phyloP scores from a whole-genome alignment of 2,797 vertebrate species.

The Manis javanica region DNA sequence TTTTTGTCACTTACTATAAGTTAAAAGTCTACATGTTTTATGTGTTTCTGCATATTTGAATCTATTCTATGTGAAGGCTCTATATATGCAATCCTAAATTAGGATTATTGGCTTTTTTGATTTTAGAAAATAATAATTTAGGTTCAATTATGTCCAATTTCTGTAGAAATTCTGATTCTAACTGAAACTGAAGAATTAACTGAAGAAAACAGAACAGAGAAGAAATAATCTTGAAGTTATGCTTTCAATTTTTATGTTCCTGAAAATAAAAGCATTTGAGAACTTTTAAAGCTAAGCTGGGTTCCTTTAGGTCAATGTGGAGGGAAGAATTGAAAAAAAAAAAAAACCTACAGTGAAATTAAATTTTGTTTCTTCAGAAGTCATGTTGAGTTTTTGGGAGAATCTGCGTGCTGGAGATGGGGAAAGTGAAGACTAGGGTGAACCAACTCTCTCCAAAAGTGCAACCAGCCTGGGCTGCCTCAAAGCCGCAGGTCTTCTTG shows the following conservation, averaged over 20 bases:
- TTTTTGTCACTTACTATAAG: not conserved
- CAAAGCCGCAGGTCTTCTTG: not conserved
- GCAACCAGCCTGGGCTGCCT: not conserved
- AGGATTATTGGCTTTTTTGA: not conserved
- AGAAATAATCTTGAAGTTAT: constrained; percentile 1
- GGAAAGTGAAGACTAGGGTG: not conserved
- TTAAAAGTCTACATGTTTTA: not conserved
- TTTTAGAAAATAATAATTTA: constrained; percentile 25
- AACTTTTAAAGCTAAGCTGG: not conserved
- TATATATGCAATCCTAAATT: not conserved
- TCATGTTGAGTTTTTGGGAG: not conserved
- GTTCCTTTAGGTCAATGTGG: not conserved
- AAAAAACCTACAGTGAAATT: not conserved
- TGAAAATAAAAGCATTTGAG: not conserved
- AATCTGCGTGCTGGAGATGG: not conserved
- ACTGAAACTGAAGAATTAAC: not conserved
- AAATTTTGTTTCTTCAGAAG: not conserved
- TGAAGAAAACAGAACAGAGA: not conserved
- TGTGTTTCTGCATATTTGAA: not conserved
- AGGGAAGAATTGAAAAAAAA: not conserved
- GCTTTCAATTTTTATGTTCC: not conserved
- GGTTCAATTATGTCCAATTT: not conserved
- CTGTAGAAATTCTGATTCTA: not conserved
- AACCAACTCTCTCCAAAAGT: not conserved
- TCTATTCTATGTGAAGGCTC: not conserved